A percentile compares a stretch with the other conserved stretches of the same genome.
Conservation (phyloP, 2,113 vertebrate genomes). For the Actinemys pallida region DNA sequence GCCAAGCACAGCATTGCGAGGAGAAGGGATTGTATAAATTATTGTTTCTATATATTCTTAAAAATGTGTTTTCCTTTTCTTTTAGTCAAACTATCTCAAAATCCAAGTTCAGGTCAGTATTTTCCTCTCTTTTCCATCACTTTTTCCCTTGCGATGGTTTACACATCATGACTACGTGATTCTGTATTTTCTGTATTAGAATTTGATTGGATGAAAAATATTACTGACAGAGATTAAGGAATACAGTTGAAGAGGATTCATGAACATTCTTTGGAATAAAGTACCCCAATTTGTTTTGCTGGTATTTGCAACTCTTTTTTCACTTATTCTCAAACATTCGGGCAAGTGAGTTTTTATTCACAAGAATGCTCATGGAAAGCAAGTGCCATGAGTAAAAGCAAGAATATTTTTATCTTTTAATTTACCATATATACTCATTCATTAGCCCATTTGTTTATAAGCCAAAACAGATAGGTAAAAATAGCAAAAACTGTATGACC, state of each 20-base stretch:
- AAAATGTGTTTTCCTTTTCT: slow-evolving; percentile 68
- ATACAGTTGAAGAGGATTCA: background rate
- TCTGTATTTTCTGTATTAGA: background rate
- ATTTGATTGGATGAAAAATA: background rate
- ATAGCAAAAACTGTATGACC: too few species aligned
- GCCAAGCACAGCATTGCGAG: slow-evolving; percentile 19
- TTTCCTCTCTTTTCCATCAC: slow-evolving; percentile 1
- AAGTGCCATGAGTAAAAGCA: background rate
- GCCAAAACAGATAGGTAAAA: too few species aligned
- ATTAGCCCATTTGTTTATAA: too few species aligned
- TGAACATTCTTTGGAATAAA: background rate
- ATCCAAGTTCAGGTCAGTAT: slow-evolving; percentile 98
- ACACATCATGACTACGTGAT: background rate
- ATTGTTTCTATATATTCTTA: background rate
- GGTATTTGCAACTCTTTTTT: background rate
- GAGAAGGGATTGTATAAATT: background rate
- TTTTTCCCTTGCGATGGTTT: background rate
- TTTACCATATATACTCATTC: too few species aligned
- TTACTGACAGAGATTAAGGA: background rate
- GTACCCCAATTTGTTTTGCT: background rate
- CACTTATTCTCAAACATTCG: background rate
- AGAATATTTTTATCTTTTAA: background rate
- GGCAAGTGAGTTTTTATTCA: background rate
- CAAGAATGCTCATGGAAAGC: background rate
- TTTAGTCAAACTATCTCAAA: slow-evolving; percentile 98